Evolutionary conservation across 1,140 invertebrate genomes (phyloP).

Genomic region (Drosophila pectinifera): DNA sequence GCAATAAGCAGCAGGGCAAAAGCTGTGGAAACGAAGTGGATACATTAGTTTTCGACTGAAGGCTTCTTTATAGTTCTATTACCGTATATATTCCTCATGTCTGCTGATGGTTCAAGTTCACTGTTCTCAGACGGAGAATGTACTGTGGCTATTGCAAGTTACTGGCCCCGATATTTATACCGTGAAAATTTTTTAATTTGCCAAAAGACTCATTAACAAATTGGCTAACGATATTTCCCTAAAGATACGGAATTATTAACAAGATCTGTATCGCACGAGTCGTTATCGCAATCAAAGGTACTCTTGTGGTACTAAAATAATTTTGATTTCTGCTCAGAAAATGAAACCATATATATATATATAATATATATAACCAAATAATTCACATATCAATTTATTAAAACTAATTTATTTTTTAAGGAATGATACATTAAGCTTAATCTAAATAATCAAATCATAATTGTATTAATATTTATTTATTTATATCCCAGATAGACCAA

Average conservation of each 20-base stretch:
- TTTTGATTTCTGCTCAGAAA: no score
- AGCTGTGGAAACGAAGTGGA: slow-evolving; percentile 33
- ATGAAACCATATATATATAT: no score
- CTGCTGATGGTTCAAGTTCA: slow-evolving; percentile 14
- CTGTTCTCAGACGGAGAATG: slow-evolving; percentile 17
- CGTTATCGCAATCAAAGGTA: slow-evolving; percentile 3
- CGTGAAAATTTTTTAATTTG: slow-evolving; percentile 9
- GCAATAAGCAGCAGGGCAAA: slow-evolving; percentile 57
- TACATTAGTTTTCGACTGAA: slow-evolving; percentile 1
- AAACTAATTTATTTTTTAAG: no score
- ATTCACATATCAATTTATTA: no score
- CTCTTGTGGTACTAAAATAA: no score
- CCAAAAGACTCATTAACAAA: slow-evolving; percentile 53
- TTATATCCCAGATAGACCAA: no score
- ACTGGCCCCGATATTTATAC: slow-evolving; percentile 37
- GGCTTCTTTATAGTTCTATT: not conserved
- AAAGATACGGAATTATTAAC: slow-evolving; percentile 31
- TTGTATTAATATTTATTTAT: no score
- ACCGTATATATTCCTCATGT: slow-evolving; percentile 64
- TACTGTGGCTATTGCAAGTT: slow-evolving; percentile 25
- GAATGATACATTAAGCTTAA: no score
- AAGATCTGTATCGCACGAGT: slow-evolving; percentile 38
- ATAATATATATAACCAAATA: no score
- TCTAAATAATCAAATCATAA: no score
- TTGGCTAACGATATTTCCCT: slow-evolving; percentile 27